These are phyloP conservation scores for Enteromius viviparus DNA, from an alignment of 2,797 vertebrate species.

Conservation along the genomic window DNA sequence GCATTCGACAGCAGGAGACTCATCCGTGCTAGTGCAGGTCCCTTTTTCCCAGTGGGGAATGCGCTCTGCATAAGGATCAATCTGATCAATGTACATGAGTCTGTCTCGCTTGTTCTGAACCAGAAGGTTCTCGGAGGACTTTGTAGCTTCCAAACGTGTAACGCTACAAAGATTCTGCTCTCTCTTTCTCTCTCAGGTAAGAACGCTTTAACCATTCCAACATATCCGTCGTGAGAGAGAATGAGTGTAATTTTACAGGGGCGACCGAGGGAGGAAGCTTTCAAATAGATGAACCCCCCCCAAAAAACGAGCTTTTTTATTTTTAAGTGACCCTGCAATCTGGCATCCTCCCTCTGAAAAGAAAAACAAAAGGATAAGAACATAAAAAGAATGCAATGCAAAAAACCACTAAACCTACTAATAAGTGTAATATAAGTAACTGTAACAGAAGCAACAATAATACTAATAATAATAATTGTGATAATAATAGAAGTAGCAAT, in stretches of 20 bases:
- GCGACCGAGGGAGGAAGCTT: constrained; percentile 42
- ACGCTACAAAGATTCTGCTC: constrained; percentile 47
- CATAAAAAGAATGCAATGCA: constrained; percentile 29
- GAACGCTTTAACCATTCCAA: constrained; percentile 17
- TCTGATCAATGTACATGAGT: constrained; percentile 50
- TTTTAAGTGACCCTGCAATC: constrained; percentile 64
- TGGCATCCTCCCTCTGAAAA: constrained; percentile 54
- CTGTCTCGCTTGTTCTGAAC: constrained; percentile 41
- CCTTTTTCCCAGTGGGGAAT: constrained; percentile 7
- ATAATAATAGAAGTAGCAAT: constrained; percentile 63
- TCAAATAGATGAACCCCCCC: constrained; percentile 14
- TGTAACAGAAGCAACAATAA: constrained; percentile 77
- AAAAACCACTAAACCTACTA: constrained; percentile 65
- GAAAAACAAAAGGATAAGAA: constrained; percentile 53
- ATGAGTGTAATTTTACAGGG: constrained; percentile 41
- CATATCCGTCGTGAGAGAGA: constrained; percentile 36
- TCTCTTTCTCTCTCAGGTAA: constrained; percentile 23
- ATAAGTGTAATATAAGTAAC: constrained; percentile 70
- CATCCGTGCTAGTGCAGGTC: constrained; percentile 26
- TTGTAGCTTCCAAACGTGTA: constrained; percentile 39
- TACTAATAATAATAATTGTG: constrained; percentile 62
- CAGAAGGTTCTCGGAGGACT: constrained; percentile 36
- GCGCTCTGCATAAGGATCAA: constrained; percentile 53
- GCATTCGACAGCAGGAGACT: constrained; percentile 38
- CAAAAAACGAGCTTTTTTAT: constrained; percentile 33